These are phyloP conservation scores for Scyliorhinus canicula DNA, from an alignment of 2,797 vertebrate genomes.

Conservation along the genomic window DNA sequence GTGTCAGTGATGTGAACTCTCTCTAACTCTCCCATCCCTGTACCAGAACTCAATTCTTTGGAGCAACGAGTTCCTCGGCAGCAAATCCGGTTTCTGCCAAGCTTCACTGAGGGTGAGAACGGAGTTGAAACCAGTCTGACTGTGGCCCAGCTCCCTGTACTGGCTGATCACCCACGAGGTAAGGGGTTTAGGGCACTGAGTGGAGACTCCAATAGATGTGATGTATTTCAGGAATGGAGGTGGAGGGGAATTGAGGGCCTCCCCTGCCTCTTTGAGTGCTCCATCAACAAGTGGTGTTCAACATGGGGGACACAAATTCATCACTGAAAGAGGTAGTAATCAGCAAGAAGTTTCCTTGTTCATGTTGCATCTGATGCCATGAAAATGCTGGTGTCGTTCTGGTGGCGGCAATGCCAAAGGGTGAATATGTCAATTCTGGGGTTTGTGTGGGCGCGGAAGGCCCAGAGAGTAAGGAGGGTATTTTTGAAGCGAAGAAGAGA, in stretches of 20 bases:
- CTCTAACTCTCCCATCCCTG: not conserved
- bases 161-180: slow-evolving; percentile 78
- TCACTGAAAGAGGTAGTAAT: not conserved
- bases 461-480: no score
- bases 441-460: no score
- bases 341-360: not conserved
- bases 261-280: not conserved
- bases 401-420: no score
- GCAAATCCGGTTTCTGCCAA: slow-evolving; percentile 62
- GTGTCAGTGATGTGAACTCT: not conserved
- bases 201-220: not conserved
- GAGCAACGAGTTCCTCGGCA: slow-evolving; percentile 48
- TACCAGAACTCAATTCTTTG: slow-evolving; percentile 66
- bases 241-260: not conserved
- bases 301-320: not conserved
- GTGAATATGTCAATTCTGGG: no score
- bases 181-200: slow-evolving; percentile 41
- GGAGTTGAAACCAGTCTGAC: slow-evolving; percentile 56
- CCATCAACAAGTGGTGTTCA: not conserved
- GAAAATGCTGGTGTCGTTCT: no score
- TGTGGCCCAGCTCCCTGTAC: slow-evolving; percentile 58
- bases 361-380: not conserved
- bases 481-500: no score
- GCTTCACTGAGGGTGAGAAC: slow-evolving; percentile 41
- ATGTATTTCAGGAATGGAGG: no score